Evolutionary conservation across 2,113 vertebrate species (phyloP).

Genomic region (Ailurus styani): DNA sequence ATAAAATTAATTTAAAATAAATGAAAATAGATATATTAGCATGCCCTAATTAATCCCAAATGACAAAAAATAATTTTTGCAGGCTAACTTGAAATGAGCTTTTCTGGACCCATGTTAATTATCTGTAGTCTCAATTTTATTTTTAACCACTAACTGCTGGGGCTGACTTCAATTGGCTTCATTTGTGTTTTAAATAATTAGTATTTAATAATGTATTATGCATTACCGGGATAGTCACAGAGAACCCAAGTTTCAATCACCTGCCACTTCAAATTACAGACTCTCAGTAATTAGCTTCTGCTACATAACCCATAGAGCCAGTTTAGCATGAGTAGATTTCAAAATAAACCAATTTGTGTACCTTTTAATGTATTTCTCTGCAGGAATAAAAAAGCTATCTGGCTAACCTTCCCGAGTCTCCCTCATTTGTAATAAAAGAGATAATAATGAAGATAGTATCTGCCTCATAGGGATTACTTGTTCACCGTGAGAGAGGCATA

Average conservation of each 20-base stretch:
- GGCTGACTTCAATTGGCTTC: slow-evolving; percentile 48
- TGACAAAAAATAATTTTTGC: slow-evolving; percentile 51
- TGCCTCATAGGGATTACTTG: background rate
- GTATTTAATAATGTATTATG: slow-evolving; percentile 64
- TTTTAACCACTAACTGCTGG: slow-evolving; percentile 36
- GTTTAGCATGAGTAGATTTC: slow-evolving; percentile 9
- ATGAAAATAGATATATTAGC: background rate
- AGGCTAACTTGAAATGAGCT: background rate
- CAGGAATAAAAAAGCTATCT: background rate
- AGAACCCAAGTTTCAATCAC: slow-evolving; percentile 52
- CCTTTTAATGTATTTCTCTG: background rate
- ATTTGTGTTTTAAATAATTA: slow-evolving; percentile 64
- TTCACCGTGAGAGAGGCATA: background rate
- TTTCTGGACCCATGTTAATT: slow-evolving; percentile 40
- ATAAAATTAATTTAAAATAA: background rate
- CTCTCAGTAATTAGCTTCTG: slow-evolving; percentile 41
- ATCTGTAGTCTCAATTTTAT: slow-evolving; percentile 51
- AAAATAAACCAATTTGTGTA: background rate
- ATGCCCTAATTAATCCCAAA: slow-evolving; percentile 54
- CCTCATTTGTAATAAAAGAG: background rate
- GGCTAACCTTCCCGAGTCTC: background rate
- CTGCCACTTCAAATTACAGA: slow-evolving; percentile 48
- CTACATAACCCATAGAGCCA: background rate
- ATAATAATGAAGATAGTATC: background rate
- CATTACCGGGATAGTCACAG: slow-evolving; percentile 50